Base-by-base conservation (phyloP, 2,888 invertebrate species). In the Bedellia somnulentella region DNA sequence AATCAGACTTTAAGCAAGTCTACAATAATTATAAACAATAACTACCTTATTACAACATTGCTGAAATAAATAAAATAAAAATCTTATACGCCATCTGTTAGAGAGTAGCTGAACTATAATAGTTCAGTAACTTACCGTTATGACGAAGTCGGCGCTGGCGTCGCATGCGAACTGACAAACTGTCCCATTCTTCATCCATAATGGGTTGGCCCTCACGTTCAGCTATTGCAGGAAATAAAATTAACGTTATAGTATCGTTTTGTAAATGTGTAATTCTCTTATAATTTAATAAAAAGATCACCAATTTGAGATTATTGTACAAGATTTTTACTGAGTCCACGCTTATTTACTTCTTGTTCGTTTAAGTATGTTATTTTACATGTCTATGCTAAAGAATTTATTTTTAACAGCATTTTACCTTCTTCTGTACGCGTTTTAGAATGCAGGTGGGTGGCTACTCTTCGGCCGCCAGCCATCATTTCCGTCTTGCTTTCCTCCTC, bases 401-500 rank as follows among this genome's bases (percentile, higher is more conserved):
- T n/a, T n/a, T n/a, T n/a, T n/a, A n/a, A n/a, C n/a, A n/a, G n/a
- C n/a, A n/a, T n/a, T 10, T 37, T 67, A 60, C 89, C 87, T 78
- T 90, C 89, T 57, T 87, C 87, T 27, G 87, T 89, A 57, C 89
- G 86, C 21, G 88, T 87, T 46, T 85, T 82, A 61, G 86, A 86
- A 50, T 87, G 83, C 80, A 89, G 85, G 53, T 91, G 89, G 59
- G 87, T 85, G 40, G 83, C 86, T 47, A 91, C 78, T 48, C 87
- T 82, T 51, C 87, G 82, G 41, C 92, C 92, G 55, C 89, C 85
- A 47, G 87, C 86, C 58, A 89, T 76, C 57, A 89, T 86, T 59
- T 92, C 91, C 29, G 91, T 89, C 54, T 87, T 82, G 48, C 86
- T 86, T 60, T 92, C 89, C 53, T 89, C 86, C 54, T 90, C 89